phyloP scores from a whole-genome alignment of 2,113 vertebrate genomes.

The Hypocryptadius cinnamomeus region DNA sequence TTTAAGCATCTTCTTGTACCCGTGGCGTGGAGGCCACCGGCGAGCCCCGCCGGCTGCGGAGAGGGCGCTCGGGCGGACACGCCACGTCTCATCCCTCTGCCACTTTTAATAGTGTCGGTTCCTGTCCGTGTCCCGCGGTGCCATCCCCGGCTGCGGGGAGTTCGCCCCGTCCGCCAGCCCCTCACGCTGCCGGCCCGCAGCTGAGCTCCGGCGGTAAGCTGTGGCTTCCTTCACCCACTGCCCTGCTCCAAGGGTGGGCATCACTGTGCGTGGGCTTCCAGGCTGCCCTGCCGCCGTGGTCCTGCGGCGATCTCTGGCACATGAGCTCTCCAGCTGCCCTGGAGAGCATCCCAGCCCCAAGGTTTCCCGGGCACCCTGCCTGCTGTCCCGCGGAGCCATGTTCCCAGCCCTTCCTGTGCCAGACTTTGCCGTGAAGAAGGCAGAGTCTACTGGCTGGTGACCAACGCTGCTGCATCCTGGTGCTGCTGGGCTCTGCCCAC shows the following conservation, averaged over 20 bases:
- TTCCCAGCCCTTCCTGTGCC: neutral
- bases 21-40: neutral
- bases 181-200: neutral
- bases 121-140: neutral
- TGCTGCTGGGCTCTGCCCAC: neutral
- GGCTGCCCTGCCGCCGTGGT: neutral
- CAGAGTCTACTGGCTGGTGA: neutral
- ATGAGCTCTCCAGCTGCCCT: neutral
- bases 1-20: neutral
- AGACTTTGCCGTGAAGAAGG: neutral
- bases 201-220: neutral
- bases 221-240: neutral
- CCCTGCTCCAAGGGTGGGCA: neutral
- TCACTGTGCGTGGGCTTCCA: neutral
- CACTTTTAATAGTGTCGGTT: neutral
- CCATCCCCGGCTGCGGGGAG: neutral
- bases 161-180: neutral
- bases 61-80: neutral
- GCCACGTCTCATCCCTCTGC: neutral
- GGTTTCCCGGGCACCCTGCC: neutral
- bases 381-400: rapidly evolving
- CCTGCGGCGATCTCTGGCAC: neutral
- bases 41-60: too few relatives aligned
- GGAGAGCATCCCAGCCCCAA: neutral
- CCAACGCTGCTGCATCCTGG: neutral